These are phyloP conservation scores for Stegana nigrithorax DNA, from an alignment of 2,888 invertebrate species.

Conservation along the genomic window DNA sequence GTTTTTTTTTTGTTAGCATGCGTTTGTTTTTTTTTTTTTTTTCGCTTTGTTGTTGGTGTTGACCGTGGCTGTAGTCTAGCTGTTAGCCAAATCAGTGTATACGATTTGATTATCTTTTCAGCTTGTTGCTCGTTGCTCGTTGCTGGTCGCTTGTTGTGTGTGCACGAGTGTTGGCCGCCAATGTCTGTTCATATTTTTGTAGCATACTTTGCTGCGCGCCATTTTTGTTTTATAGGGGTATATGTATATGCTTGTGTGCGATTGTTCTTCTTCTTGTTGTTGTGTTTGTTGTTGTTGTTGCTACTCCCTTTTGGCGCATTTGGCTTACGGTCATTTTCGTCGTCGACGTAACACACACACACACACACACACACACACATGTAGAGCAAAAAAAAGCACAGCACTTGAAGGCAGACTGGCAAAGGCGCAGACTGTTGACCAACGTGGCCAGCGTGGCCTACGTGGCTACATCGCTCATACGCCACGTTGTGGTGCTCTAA, in stretches of 20 bases:
- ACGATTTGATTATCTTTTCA: constrained; percentile 45
- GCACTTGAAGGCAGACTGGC: background rate
- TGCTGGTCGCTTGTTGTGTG: constrained; percentile 4
- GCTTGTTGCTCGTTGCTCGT: constrained; percentile 29
- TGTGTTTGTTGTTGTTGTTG: constrained; percentile 19
- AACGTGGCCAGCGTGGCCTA: too few species aligned
- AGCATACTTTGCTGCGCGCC: constrained; percentile 52
- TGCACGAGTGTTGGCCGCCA: background rate
- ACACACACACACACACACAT: background rate
- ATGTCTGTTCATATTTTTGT: constrained; percentile 15
- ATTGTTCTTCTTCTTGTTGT: constrained; percentile 21
- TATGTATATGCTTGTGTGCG: constrained; percentile 18
- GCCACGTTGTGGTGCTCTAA: constrained; percentile 39
- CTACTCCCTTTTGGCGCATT: constrained; percentile 37
- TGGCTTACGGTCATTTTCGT: constrained; percentile 55
- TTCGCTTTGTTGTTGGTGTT: too few species aligned
- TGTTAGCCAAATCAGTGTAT: constrained; percentile 23
- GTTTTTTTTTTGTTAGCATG: constrained; percentile 20
- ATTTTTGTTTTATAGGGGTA: constrained; percentile 49
- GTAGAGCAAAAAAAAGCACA: too few species aligned
- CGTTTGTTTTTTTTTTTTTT: constrained; percentile 20
- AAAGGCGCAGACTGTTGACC: background rate
- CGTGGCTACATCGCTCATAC: constrained; percentile 28
- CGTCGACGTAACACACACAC: constrained; percentile 22
- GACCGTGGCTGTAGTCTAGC: too few species aligned